These are phyloP conservation scores for Menidia beryllina DNA, from an alignment of 2,113 vertebrate genomes.

Conservation along the genomic window DNA sequence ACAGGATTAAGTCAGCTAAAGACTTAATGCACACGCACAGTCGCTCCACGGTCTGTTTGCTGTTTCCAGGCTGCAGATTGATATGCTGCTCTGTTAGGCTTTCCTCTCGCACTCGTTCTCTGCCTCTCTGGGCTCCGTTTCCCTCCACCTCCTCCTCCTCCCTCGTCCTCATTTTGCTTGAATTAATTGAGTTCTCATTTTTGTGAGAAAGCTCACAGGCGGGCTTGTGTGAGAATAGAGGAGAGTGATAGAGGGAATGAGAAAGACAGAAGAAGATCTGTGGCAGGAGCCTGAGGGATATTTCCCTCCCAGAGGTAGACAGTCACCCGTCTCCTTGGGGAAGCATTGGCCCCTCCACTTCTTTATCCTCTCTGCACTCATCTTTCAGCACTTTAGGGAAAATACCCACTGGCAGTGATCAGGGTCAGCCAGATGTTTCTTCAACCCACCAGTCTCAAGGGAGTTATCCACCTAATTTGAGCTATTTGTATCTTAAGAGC, in stretches of 20 bases:
- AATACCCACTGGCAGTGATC: constrained; percentile 48
- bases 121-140: constrained; percentile 44
- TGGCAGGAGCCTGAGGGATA: constrained; percentile 59
- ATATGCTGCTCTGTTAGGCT: constrained; percentile 60
- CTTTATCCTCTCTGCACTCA: constrained; percentile 70
- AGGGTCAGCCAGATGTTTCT: constrained; percentile 59
- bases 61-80: constrained; percentile 70
- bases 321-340: constrained; percentile 60
- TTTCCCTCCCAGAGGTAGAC: constrained; percentile 56
- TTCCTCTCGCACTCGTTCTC: constrained; percentile 45
- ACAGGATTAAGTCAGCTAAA: constrained; percentile 71
- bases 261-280: constrained; percentile 54
- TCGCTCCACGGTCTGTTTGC: constrained; percentile 67
- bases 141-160: constrained; percentile 59
- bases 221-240: constrained; percentile 56
- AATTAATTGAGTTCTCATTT: constrained; percentile 85
- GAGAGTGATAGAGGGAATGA: constrained; percentile 47
- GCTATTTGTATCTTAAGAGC: constrained; percentile 55
- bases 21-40: constrained; percentile 66
- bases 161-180: constrained; percentile 73
- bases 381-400: constrained; percentile 53
- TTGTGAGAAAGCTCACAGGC: constrained; percentile 71
- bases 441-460: constrained; percentile 30
- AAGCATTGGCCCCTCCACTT: constrained; percentile 53
- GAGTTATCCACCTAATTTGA: constrained; percentile 57